These are phyloP conservation scores for Ips typographus DNA, from an alignment of 1,140 invertebrate genomes.

Conservation along the genomic window DNA sequence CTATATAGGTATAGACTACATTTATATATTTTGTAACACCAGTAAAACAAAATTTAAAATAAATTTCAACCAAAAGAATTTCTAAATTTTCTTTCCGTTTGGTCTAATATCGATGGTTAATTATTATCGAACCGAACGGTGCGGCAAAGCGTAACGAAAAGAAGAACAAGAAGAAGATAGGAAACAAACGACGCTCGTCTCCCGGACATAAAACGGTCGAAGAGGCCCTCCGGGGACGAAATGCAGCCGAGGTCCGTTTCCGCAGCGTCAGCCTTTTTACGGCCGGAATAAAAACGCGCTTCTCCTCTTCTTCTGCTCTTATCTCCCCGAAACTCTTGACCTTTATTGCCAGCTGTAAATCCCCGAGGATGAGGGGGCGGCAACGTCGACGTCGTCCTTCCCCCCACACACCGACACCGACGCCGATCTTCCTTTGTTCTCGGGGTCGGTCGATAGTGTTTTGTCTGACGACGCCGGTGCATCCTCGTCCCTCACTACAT, in stretches of 20 bases:
- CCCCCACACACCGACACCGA: slow-evolving; percentile 10
- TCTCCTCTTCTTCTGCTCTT: slow-evolving; percentile 4
- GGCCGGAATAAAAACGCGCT: slow-evolving; percentile 13
- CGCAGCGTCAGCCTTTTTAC: slow-evolving; percentile 25
- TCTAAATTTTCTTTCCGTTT: too few species aligned
- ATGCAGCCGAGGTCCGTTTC: slow-evolving; percentile 11
- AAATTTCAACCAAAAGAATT: too few species aligned
- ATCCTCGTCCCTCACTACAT: neutral
- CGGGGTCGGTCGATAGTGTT: slow-evolving; percentile 34
- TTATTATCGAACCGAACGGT: too few species aligned
- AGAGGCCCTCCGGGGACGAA: neutral
- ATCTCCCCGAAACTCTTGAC: slow-evolving; percentile 25
- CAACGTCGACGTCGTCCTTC: neutral
- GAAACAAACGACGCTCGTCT: neutral
- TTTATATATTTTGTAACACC: too few species aligned
- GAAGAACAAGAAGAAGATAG: slow-evolving; percentile 2
- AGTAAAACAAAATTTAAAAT: too few species aligned
- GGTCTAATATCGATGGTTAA: too few species aligned
- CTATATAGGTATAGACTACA: too few species aligned
- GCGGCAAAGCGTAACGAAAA: neutral
- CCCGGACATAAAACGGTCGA: slow-evolving; percentile 1
- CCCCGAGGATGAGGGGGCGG: slow-evolving; percentile 16
- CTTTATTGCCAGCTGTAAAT: slow-evolving; percentile 35
- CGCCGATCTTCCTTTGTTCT: slow-evolving; percentile 37
- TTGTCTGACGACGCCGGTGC: slow-evolving; percentile 33